Base-by-base conservation (phyloP, 2,888 invertebrate genomes). In the Athrips mouffetella region DNA sequence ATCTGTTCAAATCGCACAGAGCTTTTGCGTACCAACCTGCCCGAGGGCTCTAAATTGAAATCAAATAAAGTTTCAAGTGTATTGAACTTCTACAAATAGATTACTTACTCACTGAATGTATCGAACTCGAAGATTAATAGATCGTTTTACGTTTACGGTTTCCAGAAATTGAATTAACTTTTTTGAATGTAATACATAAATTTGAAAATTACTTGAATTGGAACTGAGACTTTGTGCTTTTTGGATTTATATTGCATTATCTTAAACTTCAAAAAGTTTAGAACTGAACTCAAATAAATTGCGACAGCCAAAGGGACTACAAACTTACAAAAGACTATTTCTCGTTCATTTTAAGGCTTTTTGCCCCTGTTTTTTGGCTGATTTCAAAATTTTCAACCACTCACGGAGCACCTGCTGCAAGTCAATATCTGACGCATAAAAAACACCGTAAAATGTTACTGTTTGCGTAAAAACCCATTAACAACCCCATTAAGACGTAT, bases 401-500 rank as follows among this genome's bases (percentile, higher is more conserved):
- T 48, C 45, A 50, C 31, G 47, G 44, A 41, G 47, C 75, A 74
- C 73, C 75, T 71, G 72, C 66, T 60, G 46, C 58, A 67, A 61
- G 62, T 60, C 61, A 56, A 62, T 49, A 57, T 47, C 44, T 44
- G 31, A 55, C 56, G 55, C 60, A 60, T 50, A 56, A 60, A 64
- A 73, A 76, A 73, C 66, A 61, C 53, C 55, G 58, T 70, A 65
- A 71, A 70, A 62, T 53, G 57, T 58, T 60, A 25, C 52, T 65
- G 69, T 73, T 74, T 73, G 76, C 78, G 77, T 78, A 71, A 75
- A 73, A 76, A 68, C 62, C 73, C 73, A 79, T 80, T 80, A 82
- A 75, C 73, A 66, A 61, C 70, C 67, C 69, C 70, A 71, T 77
- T 67, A 73, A 70, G 59, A 58, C 53, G 59, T 64, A 62, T 63